phyloP scores from a whole-genome alignment of 2,113 vertebrate species.

The Sciurus niger region DNA sequence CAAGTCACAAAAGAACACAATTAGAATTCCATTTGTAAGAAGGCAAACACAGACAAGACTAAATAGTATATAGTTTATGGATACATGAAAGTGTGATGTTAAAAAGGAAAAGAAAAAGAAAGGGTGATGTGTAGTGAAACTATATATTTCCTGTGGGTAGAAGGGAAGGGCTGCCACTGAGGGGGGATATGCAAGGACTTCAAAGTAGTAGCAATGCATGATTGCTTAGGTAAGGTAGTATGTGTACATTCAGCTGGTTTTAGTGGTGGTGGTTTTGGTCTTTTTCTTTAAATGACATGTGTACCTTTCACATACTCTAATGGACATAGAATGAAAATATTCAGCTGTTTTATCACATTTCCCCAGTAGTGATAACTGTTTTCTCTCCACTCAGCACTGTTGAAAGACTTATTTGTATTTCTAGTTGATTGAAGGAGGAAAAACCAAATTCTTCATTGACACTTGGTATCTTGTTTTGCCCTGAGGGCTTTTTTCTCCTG shows the following conservation, averaged over 20 bases:
- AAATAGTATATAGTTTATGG: neutral
- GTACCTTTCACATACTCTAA: neutral
- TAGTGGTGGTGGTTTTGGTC: neutral
- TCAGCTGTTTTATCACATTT: neutral
- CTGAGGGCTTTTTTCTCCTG: neutral
- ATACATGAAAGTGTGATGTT: neutral
- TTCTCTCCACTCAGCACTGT: neutral
- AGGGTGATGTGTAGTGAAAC: neutral
- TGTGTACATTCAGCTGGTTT: neutral
- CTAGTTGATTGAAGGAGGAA: slow-evolving; percentile 11
- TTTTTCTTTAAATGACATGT: neutral
- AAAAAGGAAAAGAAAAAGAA: too few relatives aligned
- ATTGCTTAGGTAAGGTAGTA: neutral
- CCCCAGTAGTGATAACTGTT: slow-evolving; percentile 20
- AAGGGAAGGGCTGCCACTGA: neutral
- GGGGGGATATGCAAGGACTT: neutral
- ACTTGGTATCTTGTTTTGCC: slow-evolving; percentile 13
- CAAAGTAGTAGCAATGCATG: neutral
- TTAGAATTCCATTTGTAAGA: neutral
- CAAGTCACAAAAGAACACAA: neutral
- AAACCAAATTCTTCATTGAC: slow-evolving; percentile 1
- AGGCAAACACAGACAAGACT: slow-evolving; percentile 15
- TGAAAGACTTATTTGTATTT: slow-evolving; percentile 21
- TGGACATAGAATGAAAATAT: slow-evolving; percentile 14
- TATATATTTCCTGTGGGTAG: neutral